Evolutionary conservation across 2,888 invertebrate genomes (phyloP).

Genomic region (Ernsta delagoae): DNA sequence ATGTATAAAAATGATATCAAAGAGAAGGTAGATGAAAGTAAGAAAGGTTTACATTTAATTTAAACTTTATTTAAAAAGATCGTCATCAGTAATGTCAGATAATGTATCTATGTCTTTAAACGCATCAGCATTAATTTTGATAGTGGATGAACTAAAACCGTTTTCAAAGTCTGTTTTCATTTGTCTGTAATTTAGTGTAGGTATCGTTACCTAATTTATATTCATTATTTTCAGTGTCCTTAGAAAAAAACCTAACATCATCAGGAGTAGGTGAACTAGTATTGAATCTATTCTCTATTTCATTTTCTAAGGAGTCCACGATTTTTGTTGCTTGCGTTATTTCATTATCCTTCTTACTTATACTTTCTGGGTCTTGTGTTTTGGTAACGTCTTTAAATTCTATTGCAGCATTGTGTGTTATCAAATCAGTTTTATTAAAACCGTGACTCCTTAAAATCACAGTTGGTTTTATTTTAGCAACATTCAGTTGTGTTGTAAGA

Average conservation of each 20-base stretch:
- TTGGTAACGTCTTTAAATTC: not conserved
- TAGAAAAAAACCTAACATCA: not conserved
- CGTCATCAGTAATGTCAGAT: too few species aligned
- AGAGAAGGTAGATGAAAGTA: too few species aligned
- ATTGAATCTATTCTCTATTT: conserved; percentile 12
- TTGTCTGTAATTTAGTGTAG: not conserved
- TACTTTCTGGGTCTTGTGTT: not conserved
- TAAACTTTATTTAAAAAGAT: too few species aligned
- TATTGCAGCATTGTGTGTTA: not conserved
- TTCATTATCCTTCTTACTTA: not conserved
- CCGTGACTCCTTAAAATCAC: not conserved
- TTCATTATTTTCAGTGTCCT: too few species aligned
- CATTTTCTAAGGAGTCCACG: conserved; percentile 12
- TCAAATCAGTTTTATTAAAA: conserved; percentile 1
- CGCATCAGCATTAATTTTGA: conserved; percentile 7
- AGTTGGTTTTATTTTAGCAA: not conserved
- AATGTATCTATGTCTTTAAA: conserved; percentile 8
- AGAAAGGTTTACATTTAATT: too few species aligned
- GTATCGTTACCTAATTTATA: conserved; percentile 3
- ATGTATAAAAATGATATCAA: too few species aligned
- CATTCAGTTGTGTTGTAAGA: not conserved
- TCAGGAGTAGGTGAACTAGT: not conserved
- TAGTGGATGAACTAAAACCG: not conserved
- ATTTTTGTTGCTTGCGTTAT: not conserved
- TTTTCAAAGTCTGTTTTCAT: conserved; percentile 12